phyloP scores from a whole-genome alignment of 30 jellyfish, hydroid and myxozoan species.

The Haliclystus octoradiatus region DNA sequence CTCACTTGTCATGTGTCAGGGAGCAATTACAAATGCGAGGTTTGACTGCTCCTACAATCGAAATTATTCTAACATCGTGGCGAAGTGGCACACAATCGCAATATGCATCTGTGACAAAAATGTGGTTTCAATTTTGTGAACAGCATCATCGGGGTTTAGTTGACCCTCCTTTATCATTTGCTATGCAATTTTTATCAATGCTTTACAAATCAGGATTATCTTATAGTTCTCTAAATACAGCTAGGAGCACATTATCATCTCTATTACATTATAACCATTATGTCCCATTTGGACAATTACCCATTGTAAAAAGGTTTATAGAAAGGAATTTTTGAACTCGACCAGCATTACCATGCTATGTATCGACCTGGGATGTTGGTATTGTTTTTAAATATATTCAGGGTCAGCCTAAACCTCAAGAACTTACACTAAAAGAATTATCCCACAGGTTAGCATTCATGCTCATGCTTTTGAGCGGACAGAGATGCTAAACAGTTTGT shows the following conservation, averaged over 20 bases:
- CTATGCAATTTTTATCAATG: slow-evolving; percentile 4
- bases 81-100: slow-evolving; percentile 11
- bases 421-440: too few species aligned
- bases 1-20: slow-evolving; percentile 7
- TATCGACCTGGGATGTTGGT: slow-evolving; percentile 17
- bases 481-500: too few species aligned
- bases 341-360: slow-evolving; percentile 27
- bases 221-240: slow-evolving; percentile 29
- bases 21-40: too few species aligned
- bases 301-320: slow-evolving; percentile 23
- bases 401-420: too few species aligned
- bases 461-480: too few species aligned
- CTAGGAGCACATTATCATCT: slow-evolving; percentile 31
- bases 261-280: slow-evolving; percentile 3
- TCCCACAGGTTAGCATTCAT: too few species aligned
- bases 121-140: slow-evolving; percentile 1
- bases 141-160: neutral
- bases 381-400: slow-evolving; percentile 13
- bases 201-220: slow-evolving; percentile 1
- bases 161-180: slow-evolving; percentile 11
- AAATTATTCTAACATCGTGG: slow-evolving; percentile 28
- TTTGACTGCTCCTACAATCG: slow-evolving; percentile 6
- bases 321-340: slow-evolving; percentile 21
- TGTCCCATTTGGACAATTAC: slow-evolving; percentile 32
- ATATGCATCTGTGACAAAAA: slow-evolving; percentile 4